Evolutionary conservation across 2,797 vertebrate species (phyloP), one percentile per base, ranked within the genome.

Genomic region (Acanthurus leucopareius): DNA sequence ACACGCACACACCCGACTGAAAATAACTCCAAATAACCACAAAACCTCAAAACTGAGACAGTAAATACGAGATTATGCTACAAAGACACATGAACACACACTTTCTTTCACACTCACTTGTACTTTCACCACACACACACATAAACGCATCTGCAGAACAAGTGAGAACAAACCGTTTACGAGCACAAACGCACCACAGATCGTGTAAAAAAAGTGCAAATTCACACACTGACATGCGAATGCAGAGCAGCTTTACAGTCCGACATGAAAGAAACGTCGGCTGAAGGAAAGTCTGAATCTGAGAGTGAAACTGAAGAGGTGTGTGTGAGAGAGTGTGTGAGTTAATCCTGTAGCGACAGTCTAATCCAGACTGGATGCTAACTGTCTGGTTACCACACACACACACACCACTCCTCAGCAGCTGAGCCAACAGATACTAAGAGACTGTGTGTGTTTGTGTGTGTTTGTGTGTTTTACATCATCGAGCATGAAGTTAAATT

Each of bases 311-410:
- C 10, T 44, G 42, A 11, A 13, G 3, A 13, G 1, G 40, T 9
- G 7, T 40, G 40, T 40, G n/a, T n/a, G 40, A n/a, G 68, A 72
- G 40, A 40, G 48, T 47, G 76, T n/a, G 69, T 28, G 62, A 35
- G 76, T 79, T 79, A 82, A 88, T 88, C 82, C 82, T 48, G 71
- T n/a, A 80, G 80, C 44, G 74, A 86, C 84, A 89, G 82, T 56
- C 85, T 86, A 79, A 90, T 87, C 57, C 76, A 10, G 40, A 77
- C 75, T 80, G 79, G 81, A 88, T 25, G 56, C 66, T 84, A 75
- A 80, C 40, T 65, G 82, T 89, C 66, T 91, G 79, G 64, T 62
- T 40, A 51, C 40, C 44, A 20, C 48, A 53, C 58, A 74, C 53
- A 56, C 66, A 56, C 67, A 47, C 45, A 45, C 38, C 64, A 56